Conservation (phyloP, 2,888 invertebrate species). For the Ophion costatus region DNA sequence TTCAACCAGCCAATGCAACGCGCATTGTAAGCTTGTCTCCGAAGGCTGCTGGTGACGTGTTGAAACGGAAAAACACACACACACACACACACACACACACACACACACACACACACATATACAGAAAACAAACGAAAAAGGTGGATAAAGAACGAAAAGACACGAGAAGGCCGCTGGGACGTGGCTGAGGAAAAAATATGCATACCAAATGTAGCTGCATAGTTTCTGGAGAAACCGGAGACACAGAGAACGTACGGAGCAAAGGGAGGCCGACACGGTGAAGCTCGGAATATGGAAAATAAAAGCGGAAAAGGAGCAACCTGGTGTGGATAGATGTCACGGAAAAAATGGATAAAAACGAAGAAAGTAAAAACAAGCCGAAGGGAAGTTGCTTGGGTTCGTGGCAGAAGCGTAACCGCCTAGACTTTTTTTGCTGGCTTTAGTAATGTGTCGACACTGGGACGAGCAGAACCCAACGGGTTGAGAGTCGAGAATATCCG, state of each 20-base stretch:
- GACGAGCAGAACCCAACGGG: constrained; percentile 6
- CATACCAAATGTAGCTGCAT: not conserved
- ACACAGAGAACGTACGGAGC: not conserved
- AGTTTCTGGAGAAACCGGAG: constrained; percentile 5
- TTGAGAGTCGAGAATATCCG: constrained; percentile 44
- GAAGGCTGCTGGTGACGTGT: not conserved
- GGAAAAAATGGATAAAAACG: not conserved
- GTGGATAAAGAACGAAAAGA: not conserved
- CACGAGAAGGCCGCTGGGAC: not conserved
- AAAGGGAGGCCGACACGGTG: not conserved
- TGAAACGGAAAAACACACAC: not conserved
- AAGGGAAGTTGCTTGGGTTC: not conserved
- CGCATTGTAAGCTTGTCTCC: constrained; percentile 67
- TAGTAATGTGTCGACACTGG: constrained; percentile 1
- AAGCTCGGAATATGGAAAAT: constrained; percentile 10
- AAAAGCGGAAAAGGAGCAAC: constrained; percentile 18
- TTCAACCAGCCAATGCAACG: constrained; percentile 67
- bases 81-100: no score
- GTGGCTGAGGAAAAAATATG: constrained; percentile 2
- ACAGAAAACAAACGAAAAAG: not conserved
- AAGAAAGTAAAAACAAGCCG: constrained; percentile 24
- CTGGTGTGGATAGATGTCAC: not conserved
- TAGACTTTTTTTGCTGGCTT: not conserved
- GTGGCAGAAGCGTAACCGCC: not conserved
- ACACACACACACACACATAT: no score